These are phyloP conservation scores for Linyphia triangularis DNA, from an alignment of 2,888 invertebrate genomes.

Conservation along the genomic window DNA sequence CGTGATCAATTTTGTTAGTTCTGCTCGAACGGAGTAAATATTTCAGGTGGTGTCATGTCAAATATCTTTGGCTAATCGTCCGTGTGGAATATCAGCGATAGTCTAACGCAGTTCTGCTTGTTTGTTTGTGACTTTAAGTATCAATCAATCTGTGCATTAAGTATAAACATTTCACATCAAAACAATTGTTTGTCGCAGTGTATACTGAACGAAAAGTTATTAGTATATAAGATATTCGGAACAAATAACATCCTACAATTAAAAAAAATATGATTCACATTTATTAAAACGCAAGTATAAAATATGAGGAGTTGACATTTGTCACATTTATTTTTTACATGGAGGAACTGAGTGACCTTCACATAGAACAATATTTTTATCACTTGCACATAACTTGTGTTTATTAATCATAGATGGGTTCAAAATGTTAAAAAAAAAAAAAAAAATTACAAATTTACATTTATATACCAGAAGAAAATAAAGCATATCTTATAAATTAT, in stretches of 20 bases:
- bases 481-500: too few species aligned
- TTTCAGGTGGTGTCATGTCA: conserved; percentile 5
- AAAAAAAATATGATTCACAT: too few species aligned
- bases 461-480: too few species aligned
- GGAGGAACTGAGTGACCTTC: too few species aligned
- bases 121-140: neutral
- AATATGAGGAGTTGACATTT: too few species aligned
- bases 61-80: conserved; percentile 15
- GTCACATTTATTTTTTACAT: neutral
- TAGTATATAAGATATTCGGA: neutral
- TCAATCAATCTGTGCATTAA: conserved; percentile 22
- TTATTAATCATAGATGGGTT: too few species aligned
- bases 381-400: too few species aligned
- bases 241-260: neutral
- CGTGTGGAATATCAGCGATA: neutral
- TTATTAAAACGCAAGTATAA: too few species aligned
- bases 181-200: neutral
- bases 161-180: neutral
- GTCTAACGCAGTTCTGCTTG: neutral
- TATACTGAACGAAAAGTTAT: neutral
- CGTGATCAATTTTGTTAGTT: conserved; percentile 35
- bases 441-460: too few species aligned
- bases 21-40: conserved; percentile 34
- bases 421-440: too few species aligned
- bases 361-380: too few species aligned